Base-by-base conservation (phyloP, 53 echinoderm and acorn worm genomes). In the Temnopleurus reevesii region DNA sequence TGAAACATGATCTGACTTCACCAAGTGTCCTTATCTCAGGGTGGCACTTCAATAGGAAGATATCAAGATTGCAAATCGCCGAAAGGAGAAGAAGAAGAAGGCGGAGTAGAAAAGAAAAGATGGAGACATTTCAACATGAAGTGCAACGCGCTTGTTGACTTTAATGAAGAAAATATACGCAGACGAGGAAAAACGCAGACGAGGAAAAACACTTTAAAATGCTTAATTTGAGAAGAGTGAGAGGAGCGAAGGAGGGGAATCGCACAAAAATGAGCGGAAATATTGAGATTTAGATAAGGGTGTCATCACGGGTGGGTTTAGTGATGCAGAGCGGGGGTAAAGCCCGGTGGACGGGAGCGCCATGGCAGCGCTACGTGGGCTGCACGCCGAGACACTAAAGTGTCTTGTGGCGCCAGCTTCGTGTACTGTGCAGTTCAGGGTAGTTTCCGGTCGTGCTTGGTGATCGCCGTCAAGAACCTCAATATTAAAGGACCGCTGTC, bases 371-470 rank as follows among this genome's bases (percentile, higher is more conserved):
- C 26, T 55, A 83, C 83, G 56, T 83, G 83, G 61, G 27, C 45
- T 23, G 59, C 25, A 41, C 46, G 85, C 44, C 45, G 59, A 25
- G 60, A 41, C 60, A 10, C 13, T 85, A 85, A 47, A 85, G 85
- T 85, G 85, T 5, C 46, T 60, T 45, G 59, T 85, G 85, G 85
- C 85, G 85, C 85, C 85, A 43, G 85, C 17, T 85, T 43, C 61
- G 85, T 85, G 61, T 85, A 60, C 85, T 60, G 41, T 85, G 85
- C 85, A 85, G 85, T 85, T 85, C 85, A 85, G 23, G 41, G 13
- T 13, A 19, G 61, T 58, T 85, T 85, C 85, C 85, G 85, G 85
- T 85, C 46, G 59, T 34, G 34, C 55, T 9, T 55, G n/a, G 27
- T 55, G 79, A 79, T 79, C 49, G 29, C 47, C 15, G 79, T 15